Evolutionary conservation across 2,113 vertebrate species (phyloP), one percentile per base, ranked within the genome.

Genomic region (Leucopternis melanops): DNA sequence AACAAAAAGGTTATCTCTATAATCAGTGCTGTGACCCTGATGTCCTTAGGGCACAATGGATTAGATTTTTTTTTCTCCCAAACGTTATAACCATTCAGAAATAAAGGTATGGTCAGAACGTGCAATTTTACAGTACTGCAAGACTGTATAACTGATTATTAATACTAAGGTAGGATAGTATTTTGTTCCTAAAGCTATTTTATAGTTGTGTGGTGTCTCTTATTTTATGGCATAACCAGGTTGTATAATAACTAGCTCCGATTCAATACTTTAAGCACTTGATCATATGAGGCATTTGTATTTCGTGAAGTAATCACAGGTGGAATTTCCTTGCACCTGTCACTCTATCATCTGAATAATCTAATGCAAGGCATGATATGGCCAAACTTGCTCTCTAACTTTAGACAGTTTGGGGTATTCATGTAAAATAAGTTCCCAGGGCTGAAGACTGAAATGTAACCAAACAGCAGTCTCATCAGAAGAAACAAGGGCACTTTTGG

Each of bases 1-100:
- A 83, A 94, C 74, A 92, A 62, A 90, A 97, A 94, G 72, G 86
- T 95, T 95, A 93, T 86, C 69, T 90, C 61, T 80, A 8, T 73
- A 95, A 94, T 95, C 75, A 91, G 74, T 74, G 36, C 65, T 65
- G 74, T 91, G 92, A 93, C 86, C 91, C 65, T 8, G 3, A 52
- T 91, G 81, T 95, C 91, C 88, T 96, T 87, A 84, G 80, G 84
- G 81, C 83, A 89, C 44, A 70, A 92, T 65, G 67, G 58, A 79
- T 94, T 34, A 45, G 74, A 94, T 25, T n/a, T 8, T 59, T 55
- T 40, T 90, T 71, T 16, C 7, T 8, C 49, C 34, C 8, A 67
- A 87, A 85, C 1, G 2, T n/a, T 87, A 50, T 26, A 94, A 36
- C 45, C 26, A 42, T 55, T 92, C 70, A 94, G 77, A 94, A 95